Base-by-base conservation (phyloP, 2,113 vertebrate species). In the Cyprinodon brontotheroides region DNA sequence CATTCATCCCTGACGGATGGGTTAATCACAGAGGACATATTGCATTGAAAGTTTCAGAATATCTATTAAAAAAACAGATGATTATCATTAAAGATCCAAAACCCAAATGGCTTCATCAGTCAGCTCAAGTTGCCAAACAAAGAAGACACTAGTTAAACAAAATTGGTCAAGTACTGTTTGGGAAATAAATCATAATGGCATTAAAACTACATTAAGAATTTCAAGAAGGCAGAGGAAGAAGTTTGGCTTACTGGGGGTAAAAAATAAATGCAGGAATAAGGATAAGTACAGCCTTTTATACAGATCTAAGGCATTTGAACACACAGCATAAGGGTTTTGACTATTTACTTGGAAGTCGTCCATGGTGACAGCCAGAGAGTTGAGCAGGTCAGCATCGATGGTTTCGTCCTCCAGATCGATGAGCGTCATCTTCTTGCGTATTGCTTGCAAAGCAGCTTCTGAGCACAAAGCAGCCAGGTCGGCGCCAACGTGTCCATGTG, bases 361-460 rank as follows among this genome's bases (percentile, higher is more conserved):
- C 97, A 99, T 99, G 20, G 96, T 97, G 80, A 99, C 97, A 53
- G 97, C 96, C 90, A 99, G 80, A 0, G 97, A 98, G 82, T 98
- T 98, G 95, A 99, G 98, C 78, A 99, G 95, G 91, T 99, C 97
- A 29, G 97, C 97, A 65, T 99, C 97, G 0, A 99, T 98, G 20
- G 96, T 96, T 87, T 99, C 97, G 69, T 99, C 97, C 83, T 99
- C 97, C 61, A 99, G 79, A 83, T 99, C 97, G 77, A 99, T 99
- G 68, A 99, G 96, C 87, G 95, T 97, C 97, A 99, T 95, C 93
- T 99, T 99, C 91, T 99, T 98, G 80, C 97, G 94, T 85, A 99
- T 99, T 68, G 97, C 96, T 83, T 99, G 97, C 77, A 99, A 93
- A 78, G 97, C 97, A 67, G 97, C 97, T 90, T 99, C 97, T 1